Evolutionary conservation across 2,888 invertebrate species (phyloP), one percentile per base, ranked within the genome.

Genomic region (Fragum fragum): DNA sequence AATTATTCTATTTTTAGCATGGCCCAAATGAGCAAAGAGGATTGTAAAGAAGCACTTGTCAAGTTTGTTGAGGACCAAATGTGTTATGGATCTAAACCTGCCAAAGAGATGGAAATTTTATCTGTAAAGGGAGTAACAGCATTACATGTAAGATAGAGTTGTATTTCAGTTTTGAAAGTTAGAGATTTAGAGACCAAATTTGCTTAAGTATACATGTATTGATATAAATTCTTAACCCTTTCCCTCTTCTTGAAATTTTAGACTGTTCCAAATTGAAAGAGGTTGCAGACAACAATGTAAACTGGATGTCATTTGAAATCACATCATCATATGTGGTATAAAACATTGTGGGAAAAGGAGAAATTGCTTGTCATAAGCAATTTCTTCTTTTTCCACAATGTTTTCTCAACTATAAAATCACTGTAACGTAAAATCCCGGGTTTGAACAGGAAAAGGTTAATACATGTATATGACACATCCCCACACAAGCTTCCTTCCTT

Each of bases 31-130:
- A 71, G 79, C 1, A 63, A 81, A 52, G 81, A 79, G 6, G 85
- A 81, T 1, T 81, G 81, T 26, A 76, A 77, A 21, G 61, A 71
- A 14, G 85, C 85, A 18, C 42, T 85, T 16, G 36, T 72, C 29
- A 74, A 81, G 53, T 77, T 70, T 77, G 81, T 72, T 1, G 59
- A 76, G 3, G 79, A 69, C n/a, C 63, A 85, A 28, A 5, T 79
- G 9, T 85, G 85, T 66, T 85, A 75, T 59, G 85, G 85, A 6
- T 69, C 6, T 7, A 85, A 85, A 39, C 81, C 85, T 9, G 81
- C 85, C 21, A 68, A 73, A 42, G 81, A 85, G 72, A 75, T 76
- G 72, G 55, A 76, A 23, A 82, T 85, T 18, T 39, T 36, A 0
- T 70, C 68, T 23, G 53, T 57, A 3, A 74, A 42, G 39, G 68